phyloP scores from a whole-genome alignment of 2,797 vertebrate species.

The Hoplostethus atlanticus region DNA sequence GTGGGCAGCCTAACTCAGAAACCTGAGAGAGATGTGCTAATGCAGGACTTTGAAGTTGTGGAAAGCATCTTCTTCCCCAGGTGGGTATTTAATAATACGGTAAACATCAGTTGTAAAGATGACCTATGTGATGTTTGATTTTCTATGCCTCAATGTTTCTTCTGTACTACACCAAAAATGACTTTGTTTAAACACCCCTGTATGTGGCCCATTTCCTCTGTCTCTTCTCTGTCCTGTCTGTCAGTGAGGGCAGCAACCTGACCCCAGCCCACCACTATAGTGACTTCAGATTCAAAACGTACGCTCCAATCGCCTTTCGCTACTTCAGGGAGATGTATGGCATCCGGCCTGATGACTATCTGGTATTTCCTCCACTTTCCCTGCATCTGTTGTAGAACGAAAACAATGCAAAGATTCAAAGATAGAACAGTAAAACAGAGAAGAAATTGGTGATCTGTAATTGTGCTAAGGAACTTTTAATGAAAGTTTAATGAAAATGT shows the following conservation, averaged over 20 bases:
- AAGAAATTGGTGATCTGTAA: background rate
- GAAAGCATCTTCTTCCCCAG: slow-evolving; percentile 97
- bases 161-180: background rate
- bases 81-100: slow-evolving; percentile 67
- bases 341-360: slow-evolving; percentile 95
- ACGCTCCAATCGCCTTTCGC: slow-evolving; percentile 96
- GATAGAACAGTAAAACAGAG: background rate
- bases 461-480: slow-evolving; percentile 26
- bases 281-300: slow-evolving; percentile 97
- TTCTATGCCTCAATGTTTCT: background rate
- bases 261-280: slow-evolving; percentile 96
- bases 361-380: slow-evolving; percentile 83
- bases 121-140: background rate
- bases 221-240: slow-evolving; percentile 24
- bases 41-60: slow-evolving; percentile 98
- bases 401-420: background rate
- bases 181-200: background rate
- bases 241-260: slow-evolving; percentile 94
- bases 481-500: slow-evolving; percentile 28
- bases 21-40: slow-evolving; percentile 94
- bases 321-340: slow-evolving; percentile 97
- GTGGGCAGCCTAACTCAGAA: slow-evolving; percentile 95
- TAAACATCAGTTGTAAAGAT: background rate
- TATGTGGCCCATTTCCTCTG: slow-evolving; percentile 11
- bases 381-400: background rate